Percentiles rank a stretch among this genome's conserved stretches.
phyloP scores from a whole-genome alignment of 1,140 invertebrate species.

The Macrobrachium rosenbergii region DNA sequence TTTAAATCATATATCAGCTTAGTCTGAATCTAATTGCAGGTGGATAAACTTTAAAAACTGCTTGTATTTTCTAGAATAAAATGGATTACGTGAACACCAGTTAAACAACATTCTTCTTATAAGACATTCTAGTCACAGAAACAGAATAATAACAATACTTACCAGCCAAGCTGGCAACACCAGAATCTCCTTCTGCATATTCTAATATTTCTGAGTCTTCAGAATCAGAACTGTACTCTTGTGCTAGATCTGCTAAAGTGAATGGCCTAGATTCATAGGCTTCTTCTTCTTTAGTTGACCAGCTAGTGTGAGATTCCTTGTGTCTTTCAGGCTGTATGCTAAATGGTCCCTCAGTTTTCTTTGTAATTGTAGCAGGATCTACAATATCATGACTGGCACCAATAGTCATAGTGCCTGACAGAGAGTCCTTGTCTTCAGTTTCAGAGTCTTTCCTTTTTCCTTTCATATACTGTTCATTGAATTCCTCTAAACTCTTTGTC shows the following conservation, averaged over 20 bases:
- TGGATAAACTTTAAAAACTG: too few relatives aligned
- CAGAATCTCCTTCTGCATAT: conserved; percentile 55
- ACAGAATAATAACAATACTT: conserved; percentile 5
- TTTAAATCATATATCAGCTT: too few relatives aligned
- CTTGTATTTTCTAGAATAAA: too few relatives aligned
- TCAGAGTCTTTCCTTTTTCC: conserved; percentile 37
- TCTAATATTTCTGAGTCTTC: conserved; percentile 57
- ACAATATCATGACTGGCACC: neutral
- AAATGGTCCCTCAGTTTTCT: neutral
- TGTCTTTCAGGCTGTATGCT: neutral
- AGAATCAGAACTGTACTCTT: conserved; percentile 57
- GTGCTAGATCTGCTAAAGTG: conserved; percentile 61
- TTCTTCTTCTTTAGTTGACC: conserved; percentile 40
- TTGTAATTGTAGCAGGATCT: neutral
- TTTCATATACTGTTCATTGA: conserved; percentile 53
- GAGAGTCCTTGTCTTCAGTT: conserved; percentile 61
- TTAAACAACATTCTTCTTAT: too few relatives aligned
- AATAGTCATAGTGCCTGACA: conserved; percentile 28
- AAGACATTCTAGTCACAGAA: neutral
- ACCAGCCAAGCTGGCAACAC: conserved; percentile 63
- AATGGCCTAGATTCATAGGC: conserved; percentile 46
- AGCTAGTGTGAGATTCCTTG: conserved; percentile 14
- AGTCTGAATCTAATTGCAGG: too few relatives aligned
- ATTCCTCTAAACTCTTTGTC: conserved; percentile 48
- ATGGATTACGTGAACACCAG: too few relatives aligned